phyloP scores from a whole-genome alignment of 2,888 invertebrate genomes.

The Microctonus brassicae region DNA sequence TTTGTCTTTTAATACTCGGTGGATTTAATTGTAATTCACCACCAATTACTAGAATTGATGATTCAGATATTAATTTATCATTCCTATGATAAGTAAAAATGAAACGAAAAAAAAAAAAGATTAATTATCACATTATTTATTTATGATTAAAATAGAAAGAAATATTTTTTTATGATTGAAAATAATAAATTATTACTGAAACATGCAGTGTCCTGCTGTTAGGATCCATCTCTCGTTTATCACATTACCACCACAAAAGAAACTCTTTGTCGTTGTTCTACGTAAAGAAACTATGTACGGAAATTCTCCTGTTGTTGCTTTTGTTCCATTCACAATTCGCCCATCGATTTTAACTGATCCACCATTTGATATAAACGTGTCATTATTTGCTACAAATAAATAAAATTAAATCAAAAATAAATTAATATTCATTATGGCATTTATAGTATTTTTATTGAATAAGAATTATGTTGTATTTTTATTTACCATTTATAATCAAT shows the following conservation, averaged over 20 bases:
- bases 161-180: background rate
- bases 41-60: constrained; percentile 50
- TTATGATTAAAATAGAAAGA: background rate
- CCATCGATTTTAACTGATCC: background rate
- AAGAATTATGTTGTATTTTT: background rate
- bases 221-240: constrained; percentile 50
- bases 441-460: too few species aligned
- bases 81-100: constrained; percentile 6
- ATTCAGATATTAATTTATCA: constrained; percentile 37
- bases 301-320: constrained; percentile 15
- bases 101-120: background rate
- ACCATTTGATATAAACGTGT: background rate
- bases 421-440: too few species aligned
- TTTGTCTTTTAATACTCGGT: constrained; percentile 39
- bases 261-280: constrained; percentile 26
- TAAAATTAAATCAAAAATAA: background rate
- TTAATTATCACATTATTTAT: background rate
- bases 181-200: constrained; percentile 41
- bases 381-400: background rate
- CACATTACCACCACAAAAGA: constrained; percentile 61
- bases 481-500: background rate
- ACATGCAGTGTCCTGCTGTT: constrained; percentile 61
- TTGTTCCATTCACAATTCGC: constrained; percentile 30
- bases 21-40: constrained; percentile 50
- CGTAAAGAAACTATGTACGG: constrained; percentile 25